A percentile compares a stretch with the other conserved stretches of the same genome.
These are phyloP conservation scores for Fragum sueziense DNA, from an alignment of 2,888 invertebrate genomes.

Conservation along the genomic window DNA sequence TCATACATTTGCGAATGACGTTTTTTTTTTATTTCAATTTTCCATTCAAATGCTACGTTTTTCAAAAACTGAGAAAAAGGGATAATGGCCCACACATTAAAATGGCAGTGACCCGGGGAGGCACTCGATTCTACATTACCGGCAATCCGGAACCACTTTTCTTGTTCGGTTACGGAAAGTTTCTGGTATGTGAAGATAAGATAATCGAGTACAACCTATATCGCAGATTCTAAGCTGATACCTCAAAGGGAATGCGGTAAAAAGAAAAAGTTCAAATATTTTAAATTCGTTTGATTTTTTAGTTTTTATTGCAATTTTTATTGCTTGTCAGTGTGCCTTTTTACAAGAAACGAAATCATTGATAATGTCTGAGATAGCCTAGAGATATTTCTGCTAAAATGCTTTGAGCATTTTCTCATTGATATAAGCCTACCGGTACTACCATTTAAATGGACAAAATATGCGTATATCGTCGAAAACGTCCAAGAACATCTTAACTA, in stretches of 20 bases:
- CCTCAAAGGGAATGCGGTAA: neutral
- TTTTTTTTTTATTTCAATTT: too few species aligned
- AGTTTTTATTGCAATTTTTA: neutral
- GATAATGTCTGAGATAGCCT: too few species aligned
- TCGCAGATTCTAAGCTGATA: slow-evolving; percentile 14
- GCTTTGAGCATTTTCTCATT: too few species aligned
- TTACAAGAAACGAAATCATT: too few species aligned
- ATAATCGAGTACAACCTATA: slow-evolving; percentile 8
- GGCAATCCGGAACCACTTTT: slow-evolving; percentile 24
- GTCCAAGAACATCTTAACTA: too few species aligned
- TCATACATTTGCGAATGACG: too few species aligned
- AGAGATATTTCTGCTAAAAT: too few species aligned
- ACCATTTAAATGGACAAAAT: too few species aligned
- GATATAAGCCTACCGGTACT: too few species aligned
- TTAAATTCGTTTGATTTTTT: neutral
- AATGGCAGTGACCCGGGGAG: slow-evolving; percentile 19
- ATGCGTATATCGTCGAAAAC: too few species aligned
- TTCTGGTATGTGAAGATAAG: slow-evolving; percentile 20
- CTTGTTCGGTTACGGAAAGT: slow-evolving; percentile 27
- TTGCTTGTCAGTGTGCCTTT: neutral
- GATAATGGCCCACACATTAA: slow-evolving; percentile 25
- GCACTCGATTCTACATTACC: slow-evolving; percentile 21
- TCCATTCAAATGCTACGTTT: neutral
- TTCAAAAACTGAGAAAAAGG: neutral
- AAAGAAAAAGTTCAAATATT: neutral